Evolutionary conservation across 1,140 invertebrate genomes (phyloP).

Genomic region (Psilanteris sp.): DNA sequence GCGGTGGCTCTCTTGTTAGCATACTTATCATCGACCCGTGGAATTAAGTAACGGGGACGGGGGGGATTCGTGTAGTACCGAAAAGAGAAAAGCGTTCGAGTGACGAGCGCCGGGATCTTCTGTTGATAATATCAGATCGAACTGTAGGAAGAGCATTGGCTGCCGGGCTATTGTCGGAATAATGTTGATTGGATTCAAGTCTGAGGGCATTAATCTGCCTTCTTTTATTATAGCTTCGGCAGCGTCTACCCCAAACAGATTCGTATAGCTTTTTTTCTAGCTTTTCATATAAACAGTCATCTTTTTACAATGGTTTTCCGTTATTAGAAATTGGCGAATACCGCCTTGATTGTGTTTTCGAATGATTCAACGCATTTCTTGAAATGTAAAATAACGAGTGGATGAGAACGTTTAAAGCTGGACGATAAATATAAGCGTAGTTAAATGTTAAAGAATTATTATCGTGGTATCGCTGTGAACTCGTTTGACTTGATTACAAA

Average conservation of each 20-base stretch:
- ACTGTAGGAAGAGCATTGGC: constrained; percentile 74
- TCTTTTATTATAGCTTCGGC: constrained; percentile 75
- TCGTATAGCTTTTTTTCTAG: constrained; percentile 42
- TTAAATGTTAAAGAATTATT: no score
- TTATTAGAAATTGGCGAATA: constrained; percentile 28
- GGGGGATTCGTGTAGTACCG: constrained; percentile 36
- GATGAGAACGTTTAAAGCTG: no score
- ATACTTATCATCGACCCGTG: constrained; percentile 78
- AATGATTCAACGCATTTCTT: no score
- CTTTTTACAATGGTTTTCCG: constrained; percentile 33
- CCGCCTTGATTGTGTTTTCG: neutral
- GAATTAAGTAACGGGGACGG: constrained; percentile 72
- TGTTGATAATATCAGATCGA: constrained; percentile 79
- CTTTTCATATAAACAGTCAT: constrained; percentile 44
- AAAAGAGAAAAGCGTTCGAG: constrained; percentile 43
- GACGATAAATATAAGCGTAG: no score
- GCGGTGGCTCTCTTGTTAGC: constrained; percentile 76
- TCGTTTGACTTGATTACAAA: no score
- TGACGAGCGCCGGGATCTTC: constrained; percentile 60
- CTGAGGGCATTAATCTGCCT: constrained; percentile 79
- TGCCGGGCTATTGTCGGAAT: constrained; percentile 78
- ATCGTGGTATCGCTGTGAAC: no score
- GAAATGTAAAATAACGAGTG: no score
- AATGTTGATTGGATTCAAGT: constrained; percentile 80
- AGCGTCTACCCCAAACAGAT: constrained; percentile 40